These are phyloP conservation scores for Drosophila acutilabella DNA, from an alignment of 2,888 invertebrate genomes.

Conservation along the genomic window DNA sequence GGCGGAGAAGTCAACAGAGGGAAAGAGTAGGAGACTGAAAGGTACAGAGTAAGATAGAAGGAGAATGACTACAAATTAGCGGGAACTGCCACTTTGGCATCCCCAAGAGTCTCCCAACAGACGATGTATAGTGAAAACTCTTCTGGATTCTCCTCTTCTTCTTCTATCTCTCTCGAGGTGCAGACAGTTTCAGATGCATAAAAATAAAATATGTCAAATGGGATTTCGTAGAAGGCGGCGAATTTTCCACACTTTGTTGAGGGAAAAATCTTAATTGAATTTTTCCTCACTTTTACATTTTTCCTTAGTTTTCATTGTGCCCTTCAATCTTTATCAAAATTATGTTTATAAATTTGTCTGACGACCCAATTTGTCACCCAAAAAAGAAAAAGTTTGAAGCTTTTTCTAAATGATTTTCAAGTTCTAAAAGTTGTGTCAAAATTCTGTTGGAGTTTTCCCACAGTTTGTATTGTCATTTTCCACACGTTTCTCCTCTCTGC, in stretches of 20 bases:
- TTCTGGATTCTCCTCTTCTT: not conserved
- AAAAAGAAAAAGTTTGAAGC: constrained; percentile 16
- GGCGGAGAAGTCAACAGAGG: not conserved
- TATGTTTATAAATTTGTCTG: constrained; percentile 4
- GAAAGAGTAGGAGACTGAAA: too few relatives aligned
- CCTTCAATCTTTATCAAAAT: constrained; percentile 5
- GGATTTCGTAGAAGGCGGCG: constrained; percentile 41
- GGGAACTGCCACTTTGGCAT: constrained; percentile 70
- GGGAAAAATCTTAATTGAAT: constrained; percentile 19
- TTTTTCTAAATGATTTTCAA: constrained; percentile 23
- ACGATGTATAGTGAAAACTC: constrained; percentile 29
- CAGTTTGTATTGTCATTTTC: constrained; percentile 36
- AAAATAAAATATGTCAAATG: constrained; percentile 72
- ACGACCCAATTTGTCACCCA: constrained; percentile 30
- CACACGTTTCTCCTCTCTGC: constrained; percentile 33
- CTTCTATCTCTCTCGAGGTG: constrained; percentile 30
- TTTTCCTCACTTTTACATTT: not conserved
- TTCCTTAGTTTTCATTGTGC: not conserved
- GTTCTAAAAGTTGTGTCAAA: constrained; percentile 20
- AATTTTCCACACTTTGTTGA: constrained; percentile 22
- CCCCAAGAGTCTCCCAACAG: constrained; percentile 29
- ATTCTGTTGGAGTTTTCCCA: constrained; percentile 27
- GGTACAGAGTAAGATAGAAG: too few relatives aligned
- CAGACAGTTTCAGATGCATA: constrained; percentile 58
- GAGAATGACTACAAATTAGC: constrained; percentile 69